phyloP scores from a whole-genome alignment of 2,797 vertebrate genomes.

The Enteromius argenteus region DNA sequence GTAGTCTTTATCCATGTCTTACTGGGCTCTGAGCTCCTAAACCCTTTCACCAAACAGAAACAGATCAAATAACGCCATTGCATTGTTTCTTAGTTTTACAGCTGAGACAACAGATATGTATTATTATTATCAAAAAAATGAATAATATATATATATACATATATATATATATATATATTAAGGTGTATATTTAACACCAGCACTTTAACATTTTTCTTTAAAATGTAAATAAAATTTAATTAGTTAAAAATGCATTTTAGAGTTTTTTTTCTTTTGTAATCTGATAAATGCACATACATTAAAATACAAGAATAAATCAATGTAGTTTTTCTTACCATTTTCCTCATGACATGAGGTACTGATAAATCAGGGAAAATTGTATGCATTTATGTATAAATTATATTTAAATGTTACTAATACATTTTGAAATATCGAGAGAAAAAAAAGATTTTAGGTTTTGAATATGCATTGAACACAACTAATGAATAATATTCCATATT shows the following conservation, averaged over 20 bases:
- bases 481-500: constrained; percentile 69
- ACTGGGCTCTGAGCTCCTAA: constrained; percentile 86
- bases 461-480: constrained; percentile 67
- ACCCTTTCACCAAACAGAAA: constrained; percentile 91
- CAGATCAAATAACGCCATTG: constrained; percentile 81
- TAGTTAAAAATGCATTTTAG: neutral
- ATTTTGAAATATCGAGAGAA: constrained; percentile 58
- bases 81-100: constrained; percentile 55
- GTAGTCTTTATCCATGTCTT: constrained; percentile 92
- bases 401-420: constrained; percentile 74
- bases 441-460: constrained; percentile 63
- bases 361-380: neutral
- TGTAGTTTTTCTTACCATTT: neutral
- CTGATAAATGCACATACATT: neutral
- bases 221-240: constrained; percentile 12
- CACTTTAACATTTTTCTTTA: neutral
- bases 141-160: neutral
- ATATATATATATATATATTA: neutral
- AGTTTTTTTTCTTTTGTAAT: neutral
- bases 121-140: neutral
- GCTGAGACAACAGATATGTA: constrained; percentile 46
- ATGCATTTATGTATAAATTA: constrained; percentile 50
- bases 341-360: neutral
- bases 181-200: constrained; percentile 6
- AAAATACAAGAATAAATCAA: neutral